These are phyloP conservation scores for Antrozous pallidus DNA, from an alignment of 2,797 vertebrate species.

Conservation along the genomic window DNA sequence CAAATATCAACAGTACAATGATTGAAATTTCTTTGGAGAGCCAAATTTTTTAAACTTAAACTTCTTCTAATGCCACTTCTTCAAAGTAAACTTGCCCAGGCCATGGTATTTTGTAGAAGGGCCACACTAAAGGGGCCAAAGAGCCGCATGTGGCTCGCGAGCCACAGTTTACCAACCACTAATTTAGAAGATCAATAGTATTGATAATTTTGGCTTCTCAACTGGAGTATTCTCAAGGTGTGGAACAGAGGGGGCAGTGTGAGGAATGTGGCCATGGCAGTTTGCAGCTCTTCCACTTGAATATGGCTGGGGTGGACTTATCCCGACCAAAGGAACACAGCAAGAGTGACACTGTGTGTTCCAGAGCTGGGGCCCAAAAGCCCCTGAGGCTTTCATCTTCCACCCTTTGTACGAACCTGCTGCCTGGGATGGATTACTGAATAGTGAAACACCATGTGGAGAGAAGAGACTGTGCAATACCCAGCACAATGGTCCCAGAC, in stretches of 20 bases:
- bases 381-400: neutral
- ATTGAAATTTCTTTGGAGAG: too few species aligned
- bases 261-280: neutral
- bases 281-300: neutral
- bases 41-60: too few species aligned
- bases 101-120: too few species aligned
- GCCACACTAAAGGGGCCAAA: too few species aligned
- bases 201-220: neutral
- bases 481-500: neutral
- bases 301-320: neutral
- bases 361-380: neutral
- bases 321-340: neutral
- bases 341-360: neutral
- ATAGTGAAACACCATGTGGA: neutral
- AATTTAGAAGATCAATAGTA: neutral
- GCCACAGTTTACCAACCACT: neutral
- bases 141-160: too few species aligned
- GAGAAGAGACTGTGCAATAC: accelerated
- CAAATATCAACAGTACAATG: too few species aligned
- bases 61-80: too few species aligned
- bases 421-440: neutral
- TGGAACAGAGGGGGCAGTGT: accelerated
- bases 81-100: too few species aligned
- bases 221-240: neutral
- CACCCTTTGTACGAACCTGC: neutral